A percentile compares a stretch with the other conserved stretches of the same genome.
Conservation (phyloP, 2,113 vertebrate species). For the Isurus oxyrinchus region DNA sequence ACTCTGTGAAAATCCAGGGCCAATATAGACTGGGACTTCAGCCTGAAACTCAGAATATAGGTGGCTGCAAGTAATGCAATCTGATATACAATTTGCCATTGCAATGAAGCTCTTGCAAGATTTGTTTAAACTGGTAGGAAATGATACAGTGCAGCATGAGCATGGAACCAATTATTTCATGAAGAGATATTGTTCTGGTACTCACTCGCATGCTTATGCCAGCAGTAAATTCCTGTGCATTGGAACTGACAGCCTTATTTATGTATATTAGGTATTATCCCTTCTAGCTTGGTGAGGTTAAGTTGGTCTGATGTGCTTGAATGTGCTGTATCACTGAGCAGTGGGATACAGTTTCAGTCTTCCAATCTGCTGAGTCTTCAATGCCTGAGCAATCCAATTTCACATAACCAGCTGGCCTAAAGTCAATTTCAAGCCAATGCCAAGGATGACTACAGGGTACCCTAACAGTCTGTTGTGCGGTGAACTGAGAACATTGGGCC, state of each 20-base stretch:
- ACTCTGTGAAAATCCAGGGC: too few relatives aligned
- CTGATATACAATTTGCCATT: neutral
- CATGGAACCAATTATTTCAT: neutral
- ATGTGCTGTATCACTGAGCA: neutral
- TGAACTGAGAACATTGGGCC: neutral
- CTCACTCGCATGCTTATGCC: neutral
- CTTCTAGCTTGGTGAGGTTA: neutral
- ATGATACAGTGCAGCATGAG: neutral
- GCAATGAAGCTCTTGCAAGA: neutral
- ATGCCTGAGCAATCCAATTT: neutral
- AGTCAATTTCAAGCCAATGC: too few relatives aligned
- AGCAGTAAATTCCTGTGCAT: neutral
- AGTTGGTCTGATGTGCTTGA: neutral
- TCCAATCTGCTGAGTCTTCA: neutral
- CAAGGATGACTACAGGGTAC: too few relatives aligned
- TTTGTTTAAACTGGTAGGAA: neutral
- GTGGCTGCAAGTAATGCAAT: neutral
- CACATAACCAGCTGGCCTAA: neutral
- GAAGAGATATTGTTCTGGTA: neutral
- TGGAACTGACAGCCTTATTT: neutral
- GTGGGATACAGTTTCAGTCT: neutral
- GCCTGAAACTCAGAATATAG: too few relatives aligned
- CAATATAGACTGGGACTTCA: too few relatives aligned
- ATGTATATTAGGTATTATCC: neutral
- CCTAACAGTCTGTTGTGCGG: neutral